phyloP scores from a whole-genome alignment of 1,140 invertebrate genomes.

The Bombus confusus region DNA sequence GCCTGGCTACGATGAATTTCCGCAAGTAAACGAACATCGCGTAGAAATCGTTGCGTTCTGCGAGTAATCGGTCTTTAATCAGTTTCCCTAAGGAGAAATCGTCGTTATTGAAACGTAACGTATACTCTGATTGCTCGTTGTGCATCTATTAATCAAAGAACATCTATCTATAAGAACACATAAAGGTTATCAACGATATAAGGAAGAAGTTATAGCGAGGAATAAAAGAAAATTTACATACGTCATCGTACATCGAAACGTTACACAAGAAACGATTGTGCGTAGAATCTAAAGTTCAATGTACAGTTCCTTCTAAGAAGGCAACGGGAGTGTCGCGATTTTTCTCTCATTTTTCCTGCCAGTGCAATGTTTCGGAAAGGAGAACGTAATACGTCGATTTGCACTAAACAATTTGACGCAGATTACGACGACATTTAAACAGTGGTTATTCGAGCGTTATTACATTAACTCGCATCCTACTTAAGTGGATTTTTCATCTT shows the following conservation, averaged over 20 bases:
- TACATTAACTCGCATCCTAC: conserved; percentile 61
- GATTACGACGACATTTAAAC: conserved; percentile 43
- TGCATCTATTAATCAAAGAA: too few relatives aligned
- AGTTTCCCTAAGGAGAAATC: too few relatives aligned
- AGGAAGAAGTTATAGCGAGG: background rate
- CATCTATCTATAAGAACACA: background rate
- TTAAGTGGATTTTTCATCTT: conserved; percentile 49
- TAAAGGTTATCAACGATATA: conserved; percentile 13
- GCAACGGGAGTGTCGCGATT: background rate
- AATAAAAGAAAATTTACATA: background rate
- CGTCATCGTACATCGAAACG: background rate
- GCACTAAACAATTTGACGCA: background rate
- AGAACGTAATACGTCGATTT: conserved; percentile 9
- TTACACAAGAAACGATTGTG: background rate
- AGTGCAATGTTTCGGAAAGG: background rate
- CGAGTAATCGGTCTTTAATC: too few relatives aligned
- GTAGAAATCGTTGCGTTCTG: too few relatives aligned
- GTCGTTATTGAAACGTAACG: background rate
- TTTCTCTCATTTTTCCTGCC: background rate
- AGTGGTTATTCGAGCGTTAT: conserved; percentile 50
- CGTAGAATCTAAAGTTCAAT: conserved; percentile 33
- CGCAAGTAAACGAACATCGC: too few relatives aligned
- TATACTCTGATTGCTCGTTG: background rate
- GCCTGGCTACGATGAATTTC: too few relatives aligned
- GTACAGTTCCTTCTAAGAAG: conserved; percentile 12